Conservation (phyloP, 1,140 invertebrate genomes). For the Ericerus pela region DNA sequence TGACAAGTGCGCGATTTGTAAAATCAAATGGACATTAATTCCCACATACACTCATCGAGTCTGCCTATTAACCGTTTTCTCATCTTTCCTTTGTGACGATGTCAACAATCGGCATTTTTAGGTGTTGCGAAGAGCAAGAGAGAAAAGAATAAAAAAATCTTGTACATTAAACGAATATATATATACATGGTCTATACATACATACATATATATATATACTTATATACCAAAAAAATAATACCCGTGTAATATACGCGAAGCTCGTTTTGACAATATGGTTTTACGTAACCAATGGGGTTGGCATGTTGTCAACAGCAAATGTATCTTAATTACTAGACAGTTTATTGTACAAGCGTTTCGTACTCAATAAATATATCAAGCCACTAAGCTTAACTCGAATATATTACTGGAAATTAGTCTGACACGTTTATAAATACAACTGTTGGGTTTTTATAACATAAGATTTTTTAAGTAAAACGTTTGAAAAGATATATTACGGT, state of each 20-base stretch:
- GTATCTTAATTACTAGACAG: slow-evolving; percentile 11
- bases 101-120: no score
- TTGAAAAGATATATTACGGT: slow-evolving; percentile 6
- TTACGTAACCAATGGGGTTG: slow-evolving; percentile 2
- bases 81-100: no score
- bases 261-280: slow-evolving; percentile 5
- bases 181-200: no score
- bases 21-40: no score
- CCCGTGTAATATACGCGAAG: neutral
- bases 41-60: no score
- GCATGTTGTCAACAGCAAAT: slow-evolving; percentile 12
- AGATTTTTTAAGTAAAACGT: neutral
- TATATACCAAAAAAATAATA: slow-evolving; percentile 1
- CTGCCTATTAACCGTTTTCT: no score
- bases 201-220: no score
- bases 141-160: no score
- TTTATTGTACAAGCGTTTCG: slow-evolving; percentile 9
- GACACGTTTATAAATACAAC: slow-evolving; percentile 11
- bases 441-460: slow-evolving; percentile 7
- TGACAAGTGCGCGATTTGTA: no score
- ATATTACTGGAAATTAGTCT: slow-evolving; percentile 9
- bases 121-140: no score
- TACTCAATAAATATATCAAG: slow-evolving; percentile 11
- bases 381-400: slow-evolving; percentile 4
- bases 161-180: no score